Percentiles rank a stretch among this genome's conserved stretches.
These are phyloP conservation scores for Andrena chrysosceles DNA, from an alignment of 2,888 invertebrate species.

Conservation along the genomic window DNA sequence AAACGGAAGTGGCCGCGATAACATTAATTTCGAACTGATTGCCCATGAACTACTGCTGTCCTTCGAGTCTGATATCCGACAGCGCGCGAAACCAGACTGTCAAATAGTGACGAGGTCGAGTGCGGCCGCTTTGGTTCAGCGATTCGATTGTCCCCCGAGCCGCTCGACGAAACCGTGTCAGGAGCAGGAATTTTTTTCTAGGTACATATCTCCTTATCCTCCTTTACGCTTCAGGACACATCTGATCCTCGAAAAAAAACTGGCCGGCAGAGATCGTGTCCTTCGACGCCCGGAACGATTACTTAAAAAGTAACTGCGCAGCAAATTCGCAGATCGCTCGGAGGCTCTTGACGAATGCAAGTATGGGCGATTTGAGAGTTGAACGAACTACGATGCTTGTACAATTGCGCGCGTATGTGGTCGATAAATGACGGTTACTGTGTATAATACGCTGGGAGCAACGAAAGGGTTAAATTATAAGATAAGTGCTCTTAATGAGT, in stretches of 20 bases:
- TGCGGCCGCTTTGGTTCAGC: constrained; percentile 1
- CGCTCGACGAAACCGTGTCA: not conserved
- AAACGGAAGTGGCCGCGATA: constrained; percentile 6
- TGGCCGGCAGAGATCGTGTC: no score
- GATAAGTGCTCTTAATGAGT: constrained; percentile 44
- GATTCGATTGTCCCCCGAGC: constrained; percentile 9
- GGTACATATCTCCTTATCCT: not conserved
- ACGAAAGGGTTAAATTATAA: constrained; percentile 44
- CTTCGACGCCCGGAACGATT: no score
- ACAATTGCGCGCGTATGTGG: constrained; percentile 9
- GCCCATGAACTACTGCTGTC: constrained; percentile 8
- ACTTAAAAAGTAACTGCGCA: no score
- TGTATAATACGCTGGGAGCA: constrained; percentile 15
- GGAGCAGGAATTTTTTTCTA: not conserved
- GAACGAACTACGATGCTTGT: constrained; percentile 7
- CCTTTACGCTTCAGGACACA: not conserved
- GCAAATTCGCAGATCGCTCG: no score
- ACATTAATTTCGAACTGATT: constrained; percentile 21
- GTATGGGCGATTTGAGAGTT: no score
- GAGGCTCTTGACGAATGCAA: no score
- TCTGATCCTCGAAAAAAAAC: not conserved
- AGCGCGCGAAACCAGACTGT: constrained; percentile 5
- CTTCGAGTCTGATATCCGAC: constrained; percentile 19
- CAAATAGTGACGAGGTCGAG: constrained; percentile 35
- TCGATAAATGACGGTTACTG: not conserved